These are phyloP conservation scores for Tenthredo livida DNA, from an alignment of 2,888 invertebrate species.

Conservation along the genomic window DNA sequence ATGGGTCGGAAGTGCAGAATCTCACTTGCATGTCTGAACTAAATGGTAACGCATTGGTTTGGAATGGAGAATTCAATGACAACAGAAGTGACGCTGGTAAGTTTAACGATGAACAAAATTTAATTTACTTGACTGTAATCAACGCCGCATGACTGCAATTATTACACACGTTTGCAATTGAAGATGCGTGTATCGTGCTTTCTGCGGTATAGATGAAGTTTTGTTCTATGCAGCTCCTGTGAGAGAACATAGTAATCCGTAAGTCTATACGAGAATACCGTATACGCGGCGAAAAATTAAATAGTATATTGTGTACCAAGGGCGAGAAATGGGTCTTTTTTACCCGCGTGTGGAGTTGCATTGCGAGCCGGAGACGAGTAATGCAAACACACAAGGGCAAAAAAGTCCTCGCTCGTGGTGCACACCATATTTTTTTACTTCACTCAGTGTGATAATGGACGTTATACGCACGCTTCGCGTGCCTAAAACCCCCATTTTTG, in stretches of 20 bases:
- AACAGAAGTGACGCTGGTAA: conserved; percentile 17
- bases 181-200: not conserved
- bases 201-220: not conserved
- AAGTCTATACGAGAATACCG: not conserved
- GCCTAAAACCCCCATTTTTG: too few species aligned
- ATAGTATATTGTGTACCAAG: too few species aligned
- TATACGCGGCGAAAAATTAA: not conserved
- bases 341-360: too few species aligned
- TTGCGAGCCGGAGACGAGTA: too few species aligned
- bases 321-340: too few species aligned
- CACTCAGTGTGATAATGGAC: too few species aligned
- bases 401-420: too few species aligned
- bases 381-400: too few species aligned
- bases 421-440: too few species aligned
- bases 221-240: not conserved
- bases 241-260: not conserved
- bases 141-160: not conserved
- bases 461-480: too few species aligned
- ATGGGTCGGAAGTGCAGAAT: not conserved
- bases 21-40: conserved; percentile 61
- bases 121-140: not conserved
- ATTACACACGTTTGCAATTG: not conserved
- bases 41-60: conserved; percentile 59
- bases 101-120: not conserved
- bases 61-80: conserved; percentile 58